These are phyloP conservation scores for Ctenosaura bakeri DNA, from an alignment of 2,797 vertebrate species.

Conservation along the genomic window DNA sequence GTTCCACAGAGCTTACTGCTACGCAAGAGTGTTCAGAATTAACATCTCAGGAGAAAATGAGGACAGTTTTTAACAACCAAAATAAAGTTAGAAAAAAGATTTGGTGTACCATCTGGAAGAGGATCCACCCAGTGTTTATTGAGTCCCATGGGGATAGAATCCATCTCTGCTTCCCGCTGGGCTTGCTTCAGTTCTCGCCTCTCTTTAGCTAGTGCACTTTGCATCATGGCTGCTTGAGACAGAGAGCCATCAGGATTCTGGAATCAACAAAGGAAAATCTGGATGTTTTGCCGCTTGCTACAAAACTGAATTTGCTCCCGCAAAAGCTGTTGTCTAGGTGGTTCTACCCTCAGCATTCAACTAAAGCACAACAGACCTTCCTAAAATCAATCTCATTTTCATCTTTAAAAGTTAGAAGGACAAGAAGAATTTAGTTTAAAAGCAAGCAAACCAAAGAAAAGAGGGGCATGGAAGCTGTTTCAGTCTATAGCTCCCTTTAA, in stretches of 20 bases:
- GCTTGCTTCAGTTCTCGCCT: conserved; percentile 96
- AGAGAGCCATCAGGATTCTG: conserved; percentile 98
- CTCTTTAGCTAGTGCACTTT: conserved; percentile 97
- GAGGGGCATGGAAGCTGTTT: too few relatives aligned
- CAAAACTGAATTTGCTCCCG: not conserved
- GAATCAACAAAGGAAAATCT: conserved; percentile 22
- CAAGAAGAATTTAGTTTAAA: not conserved
- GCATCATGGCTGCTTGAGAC: conserved; percentile 99
- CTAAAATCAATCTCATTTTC: not conserved
- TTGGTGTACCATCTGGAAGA: conserved; percentile 90
- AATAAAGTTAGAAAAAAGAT: not conserved
- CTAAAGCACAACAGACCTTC: not conserved
- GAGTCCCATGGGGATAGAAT: conserved; percentile 98
- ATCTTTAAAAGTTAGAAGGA: not conserved
- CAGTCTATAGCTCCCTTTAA: too few relatives aligned
- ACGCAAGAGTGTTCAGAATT: not conserved
- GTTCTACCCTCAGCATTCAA: not conserved
- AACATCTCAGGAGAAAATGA: not conserved
- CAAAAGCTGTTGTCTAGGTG: not conserved
- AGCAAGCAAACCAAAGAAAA: too few relatives aligned
- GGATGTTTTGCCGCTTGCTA: too few relatives aligned
- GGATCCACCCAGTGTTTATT: conserved; percentile 99
- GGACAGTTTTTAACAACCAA: not conserved
- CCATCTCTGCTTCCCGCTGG: conserved; percentile 98
- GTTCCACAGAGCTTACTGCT: not conserved